Evolutionary conservation across 2,888 invertebrate species (phyloP), one percentile per base, ranked within the genome.

Genomic region (Cheilosia impressa): DNA sequence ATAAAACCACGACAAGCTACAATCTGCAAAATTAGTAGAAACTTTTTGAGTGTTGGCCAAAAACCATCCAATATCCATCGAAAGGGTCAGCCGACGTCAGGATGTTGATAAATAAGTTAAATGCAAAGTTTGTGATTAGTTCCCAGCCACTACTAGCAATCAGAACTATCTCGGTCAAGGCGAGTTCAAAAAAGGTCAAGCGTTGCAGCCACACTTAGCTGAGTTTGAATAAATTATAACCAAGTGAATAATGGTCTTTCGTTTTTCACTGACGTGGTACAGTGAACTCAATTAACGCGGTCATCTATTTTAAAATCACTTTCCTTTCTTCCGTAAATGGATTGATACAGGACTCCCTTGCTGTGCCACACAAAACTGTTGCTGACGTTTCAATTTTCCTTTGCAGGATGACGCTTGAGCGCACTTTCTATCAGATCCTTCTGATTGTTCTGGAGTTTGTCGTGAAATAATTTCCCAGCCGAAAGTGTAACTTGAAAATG

Each of bases 101-200:
- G 22, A 50, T 52, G 10, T 52, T 60, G 53, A 69, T 78, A 69
- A 57, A 69, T 78, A 19, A 22, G 53, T 41, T n/a, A 6, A 15
- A n/a, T 19, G 43, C 17, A 53, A 62, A 71, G 63, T 78, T 71
- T 55, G 31, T 62, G 78, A 78, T 78, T 78, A 69, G 71, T 78
- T 71, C 57, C 24, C 24, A 24, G 38, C 38, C 63, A 50, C 62
- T 53, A 31, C 60, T 31, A 17, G 31, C 47, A 71, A 53, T 55
- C 47, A 50, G 15, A 57, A 63, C 55, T 63, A 57, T 63, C 47
- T 38, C 27, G 24, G 55, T 71, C 62, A 53, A 47, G 45, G 17
- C 60, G 47, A 63, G 38, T 69, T 63, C 55, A 63, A 78, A 52
- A 55, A 53, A 55, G 55, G 69, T 78, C 69, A 60, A 50, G 31